Base-by-base conservation (phyloP, 2,113 vertebrate genomes). In the Zosterops lateralis region DNA sequence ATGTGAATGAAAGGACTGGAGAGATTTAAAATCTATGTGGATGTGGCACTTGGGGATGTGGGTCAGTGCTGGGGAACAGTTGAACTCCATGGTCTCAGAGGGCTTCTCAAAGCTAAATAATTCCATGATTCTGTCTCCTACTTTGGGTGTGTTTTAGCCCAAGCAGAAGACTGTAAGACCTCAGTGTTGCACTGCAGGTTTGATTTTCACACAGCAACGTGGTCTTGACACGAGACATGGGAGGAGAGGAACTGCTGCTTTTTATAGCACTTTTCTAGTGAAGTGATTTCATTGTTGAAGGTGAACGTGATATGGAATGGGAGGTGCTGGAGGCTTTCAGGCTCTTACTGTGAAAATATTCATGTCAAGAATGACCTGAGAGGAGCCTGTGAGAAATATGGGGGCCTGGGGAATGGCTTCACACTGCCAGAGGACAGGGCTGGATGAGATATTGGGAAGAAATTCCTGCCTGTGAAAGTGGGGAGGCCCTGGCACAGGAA, bases 311-410 rank as follows among this genome's bases (percentile, higher is more conserved):
- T 7, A 10, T 0, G 28, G 66, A 68, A 7, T 31, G 40, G 87
- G 90, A 92, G 73, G 57, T 50, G 64, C 50, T 61, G 80, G 40
- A 29, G 19, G 29, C 29, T 82, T 67, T 54, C 53, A 60, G 24
- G n/a, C 45, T 62, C 83, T 64, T 36, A 8, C 51, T 40, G 71
- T 45, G 89, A 16, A 71, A 79, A 22, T 40, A 7, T 51, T 64
- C 0, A 0, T 57, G 45, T 8, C 1, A 0, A 29, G 28, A n/a
- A 14, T 60, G 16, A 45, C 5, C 16, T 8, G n/a, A 81, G 54
- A 17, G 53, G 24, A 74, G 18, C 32, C 67, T 66, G 32, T 0
- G 2, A 66, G 60, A 53, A 81, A n/a, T 8, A 3, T 9, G 38
- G 22, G 51, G 5, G 4, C 14, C 31, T 44, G 44, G 18, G 28